Evolutionary conservation across 2,888 invertebrate species (phyloP), one percentile per base, ranked within the genome.

Genomic region (Calephelis perditalis): DNA sequence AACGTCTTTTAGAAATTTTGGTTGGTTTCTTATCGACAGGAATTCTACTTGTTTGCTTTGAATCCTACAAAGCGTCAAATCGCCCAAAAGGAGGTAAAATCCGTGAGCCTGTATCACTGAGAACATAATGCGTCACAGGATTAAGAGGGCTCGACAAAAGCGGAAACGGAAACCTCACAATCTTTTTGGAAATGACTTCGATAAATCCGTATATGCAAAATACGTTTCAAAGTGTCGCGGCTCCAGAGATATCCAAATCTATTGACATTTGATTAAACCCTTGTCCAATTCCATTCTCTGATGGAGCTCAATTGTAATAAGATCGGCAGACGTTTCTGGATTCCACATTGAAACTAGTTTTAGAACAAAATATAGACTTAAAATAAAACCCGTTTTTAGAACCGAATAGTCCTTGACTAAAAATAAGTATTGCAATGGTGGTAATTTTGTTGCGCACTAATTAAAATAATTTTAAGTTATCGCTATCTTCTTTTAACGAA

Each of bases 221-320:
- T 43, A 35, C 26, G 43, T 57, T 49, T 69, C 67, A 67, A 67
- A 62, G 67, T 69, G 64, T 64, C 65, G 62, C 68, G 70, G 70
- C 68, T 71, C 68, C 68, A 63, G 70, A 72, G 73, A 75, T 74
- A 77, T 59, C 52, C 54, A 11, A 76, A 78, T 79, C 78, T 77
- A 81, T 79, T 77, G 75, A 73, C 74, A 72, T 76, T 78, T 80
- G 75, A 80, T 81, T 76, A 79, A 73, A 66, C 70, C 67, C 67
- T 59, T 65, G 65, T 44, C 60, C 55, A 55, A 55, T 55, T 59
- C 52, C 45, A 45, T 49, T 37, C 26, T 49, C 49, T 49, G 49
- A 49, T 49, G 49, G 49, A 26, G 15, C 49, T 49, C 26, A 15
- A 49, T 49, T 49, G 49, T 49, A 49, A 49, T 49, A 9, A 49